A percentile compares a stretch with the other conserved stretches of the same genome.
phyloP scores from a whole-genome alignment of 1,140 invertebrate species.

The Drosophila pseudoobscura region DNA sequence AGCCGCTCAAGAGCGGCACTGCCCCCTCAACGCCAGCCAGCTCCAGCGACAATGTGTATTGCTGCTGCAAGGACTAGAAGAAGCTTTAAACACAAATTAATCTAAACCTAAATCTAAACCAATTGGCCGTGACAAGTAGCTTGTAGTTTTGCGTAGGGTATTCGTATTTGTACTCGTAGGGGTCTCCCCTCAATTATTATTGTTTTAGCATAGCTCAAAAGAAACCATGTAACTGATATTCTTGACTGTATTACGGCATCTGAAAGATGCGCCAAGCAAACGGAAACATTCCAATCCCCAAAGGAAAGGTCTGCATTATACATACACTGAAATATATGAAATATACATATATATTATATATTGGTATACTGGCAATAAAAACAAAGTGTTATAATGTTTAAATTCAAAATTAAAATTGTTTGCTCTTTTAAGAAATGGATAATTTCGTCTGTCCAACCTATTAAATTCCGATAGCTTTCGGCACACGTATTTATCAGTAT shows the following conservation, averaged over 20 bases:
- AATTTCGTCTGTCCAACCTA: too few relatives aligned
- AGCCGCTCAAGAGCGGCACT: constrained; percentile 45
- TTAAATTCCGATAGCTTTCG: too few relatives aligned
- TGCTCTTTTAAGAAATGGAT: neutral
- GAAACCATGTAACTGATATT: constrained; percentile 58
- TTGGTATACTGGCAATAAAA: constrained; percentile 59
- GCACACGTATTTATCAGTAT: too few relatives aligned
- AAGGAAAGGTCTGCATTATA: constrained; percentile 52
- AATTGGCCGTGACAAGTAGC: constrained; percentile 71
- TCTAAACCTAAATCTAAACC: constrained; percentile 45
- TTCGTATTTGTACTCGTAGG: constrained; percentile 24
- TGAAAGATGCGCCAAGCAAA: constrained; percentile 57
- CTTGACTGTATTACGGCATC: constrained; percentile 69
- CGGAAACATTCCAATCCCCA: constrained; percentile 70
- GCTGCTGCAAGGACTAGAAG: constrained; percentile 71
- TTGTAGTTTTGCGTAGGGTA: constrained; percentile 54
- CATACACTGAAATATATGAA: constrained; percentile 18
- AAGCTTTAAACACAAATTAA: constrained; percentile 48
- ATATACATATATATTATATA: constrained; percentile 40
- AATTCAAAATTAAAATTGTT: neutral
- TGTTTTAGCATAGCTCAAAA: constrained; percentile 41
- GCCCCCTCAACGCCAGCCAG: constrained; percentile 57
- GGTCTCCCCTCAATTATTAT: constrained; percentile 39
- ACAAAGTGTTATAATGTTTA: constrained; percentile 32
- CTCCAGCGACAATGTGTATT: constrained; percentile 73